phyloP scores from a whole-genome alignment of 2,797 vertebrate genomes.

The Hybognathus amarus region DNA sequence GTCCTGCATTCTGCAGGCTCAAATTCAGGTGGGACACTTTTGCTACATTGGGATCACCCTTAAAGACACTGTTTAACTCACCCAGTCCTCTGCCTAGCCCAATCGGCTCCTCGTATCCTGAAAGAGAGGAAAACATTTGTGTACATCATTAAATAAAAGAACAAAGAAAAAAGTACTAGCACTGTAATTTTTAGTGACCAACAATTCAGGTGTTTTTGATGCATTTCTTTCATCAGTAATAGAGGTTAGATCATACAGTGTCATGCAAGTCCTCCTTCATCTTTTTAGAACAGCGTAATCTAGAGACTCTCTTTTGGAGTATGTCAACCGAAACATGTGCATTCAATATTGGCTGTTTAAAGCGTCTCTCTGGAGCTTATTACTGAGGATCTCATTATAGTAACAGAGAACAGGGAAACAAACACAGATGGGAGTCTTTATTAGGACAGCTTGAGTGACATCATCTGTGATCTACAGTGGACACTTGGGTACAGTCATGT shows the following conservation, averaged over 20 bases:
- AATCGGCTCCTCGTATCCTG: slow-evolving; percentile 52
- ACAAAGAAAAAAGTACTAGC: not conserved
- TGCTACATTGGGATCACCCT: not conserved
- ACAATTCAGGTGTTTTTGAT: not conserved
- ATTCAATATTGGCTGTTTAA: slow-evolving; percentile 25
- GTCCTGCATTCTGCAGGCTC: not conserved
- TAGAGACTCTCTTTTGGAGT: not conserved
- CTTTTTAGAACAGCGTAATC: not conserved
- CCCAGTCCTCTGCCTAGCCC: slow-evolving; percentile 43
- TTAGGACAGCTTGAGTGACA: slow-evolving; percentile 37
- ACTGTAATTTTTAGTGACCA: not conserved
- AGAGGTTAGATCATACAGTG: slow-evolving; percentile 2
- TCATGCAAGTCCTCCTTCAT: not conserved
- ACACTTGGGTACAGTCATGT: not conserved
- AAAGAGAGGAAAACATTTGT: slow-evolving; percentile 27
- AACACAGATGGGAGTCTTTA: slow-evolving; percentile 40
- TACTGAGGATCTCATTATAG: slow-evolving; percentile 41
- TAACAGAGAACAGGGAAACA: slow-evolving; percentile 37
- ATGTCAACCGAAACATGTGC: slow-evolving; percentile 31
- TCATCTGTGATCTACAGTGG: slow-evolving; percentile 26
- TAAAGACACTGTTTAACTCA: slow-evolving; percentile 17
- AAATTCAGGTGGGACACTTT: not conserved
- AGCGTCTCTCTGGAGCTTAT: slow-evolving; percentile 27
- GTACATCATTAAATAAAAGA: not conserved
- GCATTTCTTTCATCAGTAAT: not conserved